Conservation (phyloP, 1,140 invertebrate genomes). For the Paracyclopina nana region DNA sequence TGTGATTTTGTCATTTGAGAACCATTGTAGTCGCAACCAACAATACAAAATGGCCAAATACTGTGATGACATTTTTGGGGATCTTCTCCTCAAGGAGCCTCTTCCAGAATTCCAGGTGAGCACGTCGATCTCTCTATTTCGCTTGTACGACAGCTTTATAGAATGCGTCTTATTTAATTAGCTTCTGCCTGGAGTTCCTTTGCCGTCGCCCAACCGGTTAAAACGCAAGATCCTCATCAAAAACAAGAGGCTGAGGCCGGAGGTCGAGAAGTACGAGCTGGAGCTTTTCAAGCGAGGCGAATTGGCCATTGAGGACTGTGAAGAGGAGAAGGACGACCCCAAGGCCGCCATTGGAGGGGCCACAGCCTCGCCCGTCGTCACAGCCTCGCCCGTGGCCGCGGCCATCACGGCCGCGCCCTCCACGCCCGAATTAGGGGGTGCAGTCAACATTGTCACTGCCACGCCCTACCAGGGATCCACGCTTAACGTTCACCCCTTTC, state of each 20-base stretch:
- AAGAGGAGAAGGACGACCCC: slow-evolving; percentile 14
- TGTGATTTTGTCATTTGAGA: slow-evolving; percentile 97
- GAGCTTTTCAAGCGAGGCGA: slow-evolving; percentile 74
- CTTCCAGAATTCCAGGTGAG: slow-evolving; percentile 71
- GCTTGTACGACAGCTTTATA: too few species aligned
- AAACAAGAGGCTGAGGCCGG: slow-evolving; percentile 88
- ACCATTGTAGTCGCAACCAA: slow-evolving; percentile 92
- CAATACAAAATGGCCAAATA: slow-evolving; percentile 97
- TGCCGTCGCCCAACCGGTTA: slow-evolving; percentile 70
- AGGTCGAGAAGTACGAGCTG: slow-evolving; percentile 83
- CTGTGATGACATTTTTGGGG: slow-evolving; percentile 91
- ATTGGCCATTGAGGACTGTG: slow-evolving; percentile 28
- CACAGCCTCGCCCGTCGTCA: not conserved
- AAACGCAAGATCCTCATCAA: slow-evolving; percentile 94
- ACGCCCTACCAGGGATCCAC: slow-evolving; percentile 67
- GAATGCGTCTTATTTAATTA: too few species aligned
- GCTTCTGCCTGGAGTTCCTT: not conserved
- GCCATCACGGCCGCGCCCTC: not conserved
- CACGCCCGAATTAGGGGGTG: not conserved
- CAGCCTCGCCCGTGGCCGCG: not conserved
- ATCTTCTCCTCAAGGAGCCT: slow-evolving; percentile 72
- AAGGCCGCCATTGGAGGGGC: too few species aligned
- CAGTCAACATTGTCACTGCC: not conserved
- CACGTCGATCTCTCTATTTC: too few species aligned
- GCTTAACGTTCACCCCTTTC: slow-evolving; percentile 93